Conservation (phyloP, 2,797 vertebrate genomes). For the Anguilla marmorata region DNA sequence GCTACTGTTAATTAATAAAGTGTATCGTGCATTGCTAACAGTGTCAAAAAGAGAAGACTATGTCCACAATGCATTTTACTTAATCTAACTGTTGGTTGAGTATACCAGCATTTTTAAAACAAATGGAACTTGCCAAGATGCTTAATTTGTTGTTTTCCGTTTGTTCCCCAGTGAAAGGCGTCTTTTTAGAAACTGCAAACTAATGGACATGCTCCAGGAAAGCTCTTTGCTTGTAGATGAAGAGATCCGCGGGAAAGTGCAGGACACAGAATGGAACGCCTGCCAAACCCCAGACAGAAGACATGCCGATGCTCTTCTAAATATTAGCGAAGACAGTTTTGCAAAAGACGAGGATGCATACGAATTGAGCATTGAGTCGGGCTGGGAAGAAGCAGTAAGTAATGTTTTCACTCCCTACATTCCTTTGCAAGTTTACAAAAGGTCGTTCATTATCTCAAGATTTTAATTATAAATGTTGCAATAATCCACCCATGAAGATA, state of each 20-base stretch:
- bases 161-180: background rate
- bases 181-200: background rate
- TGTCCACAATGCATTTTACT: background rate
- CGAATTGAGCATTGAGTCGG: conserved; percentile 60
- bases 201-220: conserved; percentile 47
- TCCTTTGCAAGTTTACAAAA: background rate
- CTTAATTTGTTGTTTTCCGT: background rate
- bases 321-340: conserved; percentile 69
- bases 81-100: background rate
- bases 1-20: background rate
- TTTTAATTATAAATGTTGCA: background rate
- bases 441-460: background rate
- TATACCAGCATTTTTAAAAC: background rate
- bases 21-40: background rate
- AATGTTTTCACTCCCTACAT: background rate
- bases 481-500: background rate
- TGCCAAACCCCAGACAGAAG: conserved; percentile 52
- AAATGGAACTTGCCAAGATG: background rate
- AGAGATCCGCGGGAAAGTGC: conserved; percentile 32
- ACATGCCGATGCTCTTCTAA: conserved; percentile 67
- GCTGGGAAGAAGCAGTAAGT: conserved; percentile 85
- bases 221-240: conserved; percentile 21
- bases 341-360: conserved; percentile 61
- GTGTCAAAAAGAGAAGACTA: background rate
- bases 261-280: conserved; percentile 33